A percentile compares a stretch with the other conserved stretches of the same genome.
Conservation (phyloP, 2,888 invertebrate genomes). For the Dusona sp. region DNA sequence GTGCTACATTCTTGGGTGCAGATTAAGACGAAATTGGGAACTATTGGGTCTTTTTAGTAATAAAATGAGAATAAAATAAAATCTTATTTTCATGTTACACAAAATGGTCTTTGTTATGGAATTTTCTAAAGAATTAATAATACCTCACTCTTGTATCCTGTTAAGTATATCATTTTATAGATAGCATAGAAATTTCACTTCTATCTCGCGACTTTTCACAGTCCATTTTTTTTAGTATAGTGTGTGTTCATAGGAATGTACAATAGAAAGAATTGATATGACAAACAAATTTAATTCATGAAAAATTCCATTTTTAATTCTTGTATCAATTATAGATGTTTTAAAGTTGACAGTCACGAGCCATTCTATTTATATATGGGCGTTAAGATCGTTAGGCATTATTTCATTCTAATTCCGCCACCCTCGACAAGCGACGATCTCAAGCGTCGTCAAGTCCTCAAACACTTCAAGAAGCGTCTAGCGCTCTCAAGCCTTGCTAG, state of each 20-base stretch:
- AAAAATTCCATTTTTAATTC: neutral
- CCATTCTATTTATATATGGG: neutral
- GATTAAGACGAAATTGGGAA: too few species aligned
- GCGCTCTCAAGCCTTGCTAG: neutral
- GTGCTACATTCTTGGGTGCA: too few species aligned
- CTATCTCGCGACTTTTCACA: too few species aligned
- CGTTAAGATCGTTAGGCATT: neutral
- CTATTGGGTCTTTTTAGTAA: too few species aligned
- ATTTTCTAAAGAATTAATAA: too few species aligned
- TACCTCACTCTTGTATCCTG: too few species aligned
- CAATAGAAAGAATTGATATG: neutral
- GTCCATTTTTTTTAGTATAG: neutral
- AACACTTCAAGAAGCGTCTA: neutral
- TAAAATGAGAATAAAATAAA: too few species aligned
- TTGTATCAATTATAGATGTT: neutral
- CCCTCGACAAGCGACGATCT: neutral
- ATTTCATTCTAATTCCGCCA: neutral
- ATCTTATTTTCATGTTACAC: too few species aligned
- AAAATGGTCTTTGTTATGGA: too few species aligned
- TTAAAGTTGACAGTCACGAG: neutral
- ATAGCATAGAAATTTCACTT: too few species aligned
- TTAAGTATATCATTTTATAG: too few species aligned
- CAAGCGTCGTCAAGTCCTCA: neutral
- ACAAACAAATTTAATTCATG: neutral
- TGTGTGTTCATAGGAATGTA: neutral